phyloP scores from a whole-genome alignment of 2,797 vertebrate species.

The Acrossocheilus fasciatus region DNA sequence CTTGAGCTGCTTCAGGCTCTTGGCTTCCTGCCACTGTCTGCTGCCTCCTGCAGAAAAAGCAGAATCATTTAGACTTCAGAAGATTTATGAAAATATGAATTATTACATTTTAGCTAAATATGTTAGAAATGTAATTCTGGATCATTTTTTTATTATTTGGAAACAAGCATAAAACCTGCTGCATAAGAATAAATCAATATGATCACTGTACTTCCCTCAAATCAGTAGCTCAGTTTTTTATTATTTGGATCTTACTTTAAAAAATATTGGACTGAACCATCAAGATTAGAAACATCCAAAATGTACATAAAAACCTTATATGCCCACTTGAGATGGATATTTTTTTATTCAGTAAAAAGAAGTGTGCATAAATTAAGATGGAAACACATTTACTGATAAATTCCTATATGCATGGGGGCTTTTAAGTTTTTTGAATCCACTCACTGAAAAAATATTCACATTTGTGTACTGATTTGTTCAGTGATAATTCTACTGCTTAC shows the following conservation, averaged over 20 bases:
- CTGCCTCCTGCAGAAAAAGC: conserved; percentile 7
- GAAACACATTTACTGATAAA: background rate
- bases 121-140: background rate
- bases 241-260: background rate
- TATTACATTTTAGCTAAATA: background rate
- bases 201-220: too few relatives aligned
- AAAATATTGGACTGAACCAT: background rate
- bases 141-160: background rate
- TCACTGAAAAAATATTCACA: background rate
- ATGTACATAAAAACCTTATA: background rate
- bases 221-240: background rate
- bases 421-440: background rate
- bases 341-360: background rate
- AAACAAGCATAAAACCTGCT: background rate
- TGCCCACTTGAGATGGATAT: background rate
- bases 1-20: conserved; percentile 71
- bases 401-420: background rate
- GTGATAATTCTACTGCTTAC: background rate
- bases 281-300: background rate
- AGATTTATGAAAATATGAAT: background rate
- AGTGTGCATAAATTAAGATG: background rate
- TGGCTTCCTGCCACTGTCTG: conserved; percentile 72
- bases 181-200: background rate
- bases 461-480: background rate
- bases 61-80: background rate